Conservation (phyloP, 1,140 invertebrate species). For the Drusus annulatus region DNA sequence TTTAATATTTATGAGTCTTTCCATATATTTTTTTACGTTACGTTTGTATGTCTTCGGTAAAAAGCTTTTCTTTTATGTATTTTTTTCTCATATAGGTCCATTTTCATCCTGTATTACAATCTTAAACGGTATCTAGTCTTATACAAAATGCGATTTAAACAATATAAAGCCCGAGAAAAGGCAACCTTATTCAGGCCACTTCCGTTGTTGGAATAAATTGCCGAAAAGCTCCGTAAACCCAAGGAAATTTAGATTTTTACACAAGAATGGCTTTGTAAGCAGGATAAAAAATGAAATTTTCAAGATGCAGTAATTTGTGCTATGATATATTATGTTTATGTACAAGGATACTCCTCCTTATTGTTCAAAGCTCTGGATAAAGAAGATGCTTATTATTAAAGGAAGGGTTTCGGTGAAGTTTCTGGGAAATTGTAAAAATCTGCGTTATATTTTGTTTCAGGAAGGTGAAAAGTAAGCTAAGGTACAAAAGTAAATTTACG, state of each 20-base stretch:
- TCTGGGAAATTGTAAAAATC: too few relatives aligned
- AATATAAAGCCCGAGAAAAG: constrained; percentile 6
- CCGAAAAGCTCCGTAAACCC: background rate
- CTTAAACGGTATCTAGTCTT: constrained; percentile 9
- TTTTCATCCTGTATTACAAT: background rate
- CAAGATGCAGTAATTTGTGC: background rate
- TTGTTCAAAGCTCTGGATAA: too few relatives aligned
- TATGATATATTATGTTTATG: background rate
- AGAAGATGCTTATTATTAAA: too few relatives aligned
- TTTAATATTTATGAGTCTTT: too few relatives aligned
- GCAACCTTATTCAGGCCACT: background rate
- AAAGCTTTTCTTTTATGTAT: too few relatives aligned
- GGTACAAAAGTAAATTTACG: background rate
- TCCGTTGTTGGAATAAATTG: constrained; percentile 4
- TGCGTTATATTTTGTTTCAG: too few relatives aligned
- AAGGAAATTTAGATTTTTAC: background rate
- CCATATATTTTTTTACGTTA: too few relatives aligned
- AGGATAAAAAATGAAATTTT: background rate
- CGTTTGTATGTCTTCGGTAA: too few relatives aligned
- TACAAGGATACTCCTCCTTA: background rate
- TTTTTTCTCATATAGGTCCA: background rate
- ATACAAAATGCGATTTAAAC: constrained; percentile 3
- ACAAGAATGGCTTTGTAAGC: background rate
- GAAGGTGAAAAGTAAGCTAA: too few relatives aligned
- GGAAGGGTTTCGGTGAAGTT: too few relatives aligned